Evolutionary conservation across 2,888 invertebrate genomes (phyloP).

Genomic region (Chaetoderma sp.): DNA sequence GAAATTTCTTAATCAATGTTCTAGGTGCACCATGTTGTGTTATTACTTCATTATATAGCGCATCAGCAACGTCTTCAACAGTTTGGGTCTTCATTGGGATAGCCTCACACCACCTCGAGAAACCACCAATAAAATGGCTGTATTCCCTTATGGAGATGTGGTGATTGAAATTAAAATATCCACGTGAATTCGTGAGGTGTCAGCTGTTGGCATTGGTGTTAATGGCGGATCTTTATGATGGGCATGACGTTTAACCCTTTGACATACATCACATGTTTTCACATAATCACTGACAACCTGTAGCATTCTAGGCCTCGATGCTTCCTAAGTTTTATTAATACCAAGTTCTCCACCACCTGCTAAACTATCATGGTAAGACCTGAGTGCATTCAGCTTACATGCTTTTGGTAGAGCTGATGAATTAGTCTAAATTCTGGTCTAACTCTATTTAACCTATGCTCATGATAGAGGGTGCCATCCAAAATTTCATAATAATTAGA

Average conservation of each 20-base stretch:
- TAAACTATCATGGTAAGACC: slow-evolving; percentile 32
- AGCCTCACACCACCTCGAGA: slow-evolving; percentile 35
- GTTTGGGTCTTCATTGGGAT: slow-evolving; percentile 33
- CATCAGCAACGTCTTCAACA: too few relatives aligned
- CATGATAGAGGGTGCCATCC: slow-evolving; percentile 24
- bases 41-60: too few relatives aligned
- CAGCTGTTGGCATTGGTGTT: slow-evolving; percentile 15
- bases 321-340: slow-evolving; percentile 28
- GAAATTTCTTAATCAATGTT: too few relatives aligned
- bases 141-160: slow-evolving; percentile 9
- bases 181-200: slow-evolving; percentile 32
- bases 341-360: slow-evolving; percentile 28
- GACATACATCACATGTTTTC: slow-evolving; percentile 23
- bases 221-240: slow-evolving; percentile 21
- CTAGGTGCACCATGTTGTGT: too few relatives aligned
- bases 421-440: background rate
- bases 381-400: slow-evolving; percentile 25
- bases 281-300: slow-evolving; percentile 27
- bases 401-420: slow-evolving; percentile 29
- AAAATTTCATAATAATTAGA: slow-evolving; percentile 22
- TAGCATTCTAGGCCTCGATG: slow-evolving; percentile 36
- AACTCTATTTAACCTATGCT: slow-evolving; percentile 14
- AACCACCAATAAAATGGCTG: slow-evolving; percentile 29
- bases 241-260: slow-evolving; percentile 23
- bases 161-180: slow-evolving; percentile 22